phyloP scores from a whole-genome alignment of 2,797 vertebrate species.

The Muscicapa striata region DNA sequence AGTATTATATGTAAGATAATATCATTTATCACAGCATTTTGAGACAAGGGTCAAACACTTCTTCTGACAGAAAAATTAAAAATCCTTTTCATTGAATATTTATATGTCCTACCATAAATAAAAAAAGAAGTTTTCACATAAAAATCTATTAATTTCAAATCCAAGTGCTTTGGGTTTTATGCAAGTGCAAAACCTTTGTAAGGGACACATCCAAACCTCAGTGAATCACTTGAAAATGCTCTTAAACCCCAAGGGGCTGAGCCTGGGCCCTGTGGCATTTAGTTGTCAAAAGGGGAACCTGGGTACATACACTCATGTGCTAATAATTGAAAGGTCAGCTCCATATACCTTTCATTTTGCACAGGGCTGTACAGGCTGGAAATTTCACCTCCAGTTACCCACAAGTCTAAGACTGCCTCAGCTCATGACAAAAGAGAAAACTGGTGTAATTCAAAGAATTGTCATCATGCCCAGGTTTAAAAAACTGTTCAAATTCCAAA shows the following conservation, averaged over 20 bases:
- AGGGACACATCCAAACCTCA: not conserved
- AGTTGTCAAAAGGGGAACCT: not conserved
- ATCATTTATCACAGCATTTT: not conserved
- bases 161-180: not conserved
- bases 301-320: not conserved
- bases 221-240: constrained; percentile 17
- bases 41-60: not conserved
- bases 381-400: not conserved
- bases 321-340: constrained; percentile 46
- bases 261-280: not conserved
- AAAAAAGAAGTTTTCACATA: not conserved
- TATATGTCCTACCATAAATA: not conserved
- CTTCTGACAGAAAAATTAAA: constrained; percentile 8
- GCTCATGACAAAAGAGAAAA: not conserved
- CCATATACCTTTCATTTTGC: not conserved
- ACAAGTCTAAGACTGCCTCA: not conserved
- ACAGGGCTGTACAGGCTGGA: not conserved
- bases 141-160: constrained; percentile 15
- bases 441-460: not conserved
- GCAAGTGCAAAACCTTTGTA: not conserved
- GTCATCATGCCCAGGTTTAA: not conserved
- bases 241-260: constrained; percentile 1
- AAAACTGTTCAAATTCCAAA: not conserved
- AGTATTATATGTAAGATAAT: not conserved
- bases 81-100: not conserved